These are phyloP conservation scores for Nasua narica DNA, from an alignment of 2,797 vertebrate genomes.

Conservation along the genomic window DNA sequence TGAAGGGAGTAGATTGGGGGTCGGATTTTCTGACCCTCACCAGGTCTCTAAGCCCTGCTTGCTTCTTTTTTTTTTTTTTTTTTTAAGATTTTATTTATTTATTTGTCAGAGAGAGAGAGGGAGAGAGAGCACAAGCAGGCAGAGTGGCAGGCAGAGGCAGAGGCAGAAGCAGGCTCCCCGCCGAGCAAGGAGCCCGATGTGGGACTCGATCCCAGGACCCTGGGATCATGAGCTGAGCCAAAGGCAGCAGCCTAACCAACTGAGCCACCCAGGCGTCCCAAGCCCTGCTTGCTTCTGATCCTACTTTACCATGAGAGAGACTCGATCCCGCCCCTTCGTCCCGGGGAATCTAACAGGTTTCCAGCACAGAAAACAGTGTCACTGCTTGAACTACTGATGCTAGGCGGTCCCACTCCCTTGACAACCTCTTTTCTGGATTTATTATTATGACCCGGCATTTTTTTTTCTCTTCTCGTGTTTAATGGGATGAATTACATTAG, in stretches of 20 bases:
- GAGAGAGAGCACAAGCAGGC: too few species aligned
- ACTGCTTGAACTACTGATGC: not conserved
- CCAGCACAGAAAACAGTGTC: not conserved
- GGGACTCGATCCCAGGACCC: too few species aligned
- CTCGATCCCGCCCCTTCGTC: not conserved
- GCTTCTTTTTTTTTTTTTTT: too few species aligned
- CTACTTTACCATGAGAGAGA: not conserved
- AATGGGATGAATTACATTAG: not conserved
- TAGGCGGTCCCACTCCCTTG: not conserved
- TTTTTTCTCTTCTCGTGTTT: not conserved
- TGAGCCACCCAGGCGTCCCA: too few species aligned
- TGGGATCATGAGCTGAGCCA: too few species aligned
- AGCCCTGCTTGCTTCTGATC: not conserved
- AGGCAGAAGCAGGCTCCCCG: too few species aligned
- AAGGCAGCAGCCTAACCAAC: too few species aligned
- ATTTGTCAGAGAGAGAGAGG: too few species aligned
- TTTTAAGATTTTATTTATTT: too few species aligned
- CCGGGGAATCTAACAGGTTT: accelerated
- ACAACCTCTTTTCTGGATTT: not conserved
- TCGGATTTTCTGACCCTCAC: not conserved
- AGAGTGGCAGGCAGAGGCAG: too few species aligned
- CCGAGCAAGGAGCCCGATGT: too few species aligned
- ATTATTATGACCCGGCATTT: not conserved
- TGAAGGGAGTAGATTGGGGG: not conserved
- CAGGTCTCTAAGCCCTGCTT: not conserved